These are phyloP conservation scores for Drosophila pullipes DNA, from an alignment of 2,888 invertebrate genomes.

Conservation along the genomic window DNA sequence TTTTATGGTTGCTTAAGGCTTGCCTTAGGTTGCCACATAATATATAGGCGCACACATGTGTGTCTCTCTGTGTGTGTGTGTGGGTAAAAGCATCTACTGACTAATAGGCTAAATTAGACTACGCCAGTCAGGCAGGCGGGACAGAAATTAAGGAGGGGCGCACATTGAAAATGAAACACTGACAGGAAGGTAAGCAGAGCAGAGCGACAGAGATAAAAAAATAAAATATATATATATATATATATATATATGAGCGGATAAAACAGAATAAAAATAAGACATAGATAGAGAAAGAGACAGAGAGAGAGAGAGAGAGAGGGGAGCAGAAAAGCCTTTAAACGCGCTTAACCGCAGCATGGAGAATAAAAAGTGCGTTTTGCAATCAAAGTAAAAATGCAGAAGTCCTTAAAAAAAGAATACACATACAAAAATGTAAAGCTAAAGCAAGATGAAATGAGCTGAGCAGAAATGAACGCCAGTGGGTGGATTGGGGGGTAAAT, in stretches of 20 bases:
- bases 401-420: constrained; percentile 34
- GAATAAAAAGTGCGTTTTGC: constrained; percentile 77
- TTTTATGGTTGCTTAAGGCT: constrained; percentile 30
- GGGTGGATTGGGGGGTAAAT: background rate
- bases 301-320: no score
- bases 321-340: constrained; percentile 56
- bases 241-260: background rate
- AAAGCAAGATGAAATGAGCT: constrained; percentile 30
- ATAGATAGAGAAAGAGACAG: background rate
- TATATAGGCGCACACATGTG: constrained; percentile 3
- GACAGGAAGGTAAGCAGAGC: background rate
- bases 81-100: constrained; percentile 69
- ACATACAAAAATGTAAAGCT: constrained; percentile 5
- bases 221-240: background rate
- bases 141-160: constrained; percentile 12
- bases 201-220: background rate
- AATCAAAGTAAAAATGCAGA: constrained; percentile 74
- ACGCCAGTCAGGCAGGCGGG: constrained; percentile 37
- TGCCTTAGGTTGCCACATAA: constrained; percentile 7
- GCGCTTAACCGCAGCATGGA: constrained; percentile 69
- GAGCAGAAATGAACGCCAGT: constrained; percentile 20
- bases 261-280: background rate
- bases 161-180: background rate
- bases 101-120: constrained; percentile 76
- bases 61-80: constrained; percentile 15